Conservation (phyloP, 2,113 vertebrate species). For the Chamaetylas fuelleborni region DNA sequence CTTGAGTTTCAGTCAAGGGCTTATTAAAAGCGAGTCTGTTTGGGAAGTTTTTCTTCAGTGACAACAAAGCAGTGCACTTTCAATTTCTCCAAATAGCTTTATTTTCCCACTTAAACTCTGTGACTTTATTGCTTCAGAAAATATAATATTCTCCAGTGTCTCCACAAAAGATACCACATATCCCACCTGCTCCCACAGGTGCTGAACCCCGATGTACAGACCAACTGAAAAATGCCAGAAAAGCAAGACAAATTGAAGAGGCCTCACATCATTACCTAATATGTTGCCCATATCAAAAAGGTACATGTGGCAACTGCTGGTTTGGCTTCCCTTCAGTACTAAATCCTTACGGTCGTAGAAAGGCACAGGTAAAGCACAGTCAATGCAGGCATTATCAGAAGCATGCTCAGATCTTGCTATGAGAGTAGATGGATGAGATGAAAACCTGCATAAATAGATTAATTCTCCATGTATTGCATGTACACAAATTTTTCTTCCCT, state of each 20-base stretch:
- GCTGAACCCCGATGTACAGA: neutral
- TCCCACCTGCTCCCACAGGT: neutral
- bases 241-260: neutral
- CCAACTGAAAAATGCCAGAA: neutral
- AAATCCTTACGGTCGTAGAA: neutral
- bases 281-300: neutral
- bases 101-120: neutral
- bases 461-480: fast-evolving
- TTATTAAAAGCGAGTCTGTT: constrained; percentile 27
- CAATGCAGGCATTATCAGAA: neutral
- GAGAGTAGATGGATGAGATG: neutral
- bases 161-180: neutral
- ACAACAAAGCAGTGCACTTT: neutral
- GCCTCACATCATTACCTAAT: neutral
- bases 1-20: neutral
- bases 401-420: neutral
- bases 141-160: neutral
- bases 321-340: neutral
- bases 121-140: constrained; percentile 12
- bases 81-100: constrained; percentile 8
- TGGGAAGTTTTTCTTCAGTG: neutral
- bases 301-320: fast-evolving
- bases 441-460: neutral
- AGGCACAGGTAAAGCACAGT: neutral
- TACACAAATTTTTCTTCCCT: neutral